Evolutionary conservation across 2,797 vertebrate species (phyloP).

Genomic region (Melanotaenia pygmaea): DNA sequence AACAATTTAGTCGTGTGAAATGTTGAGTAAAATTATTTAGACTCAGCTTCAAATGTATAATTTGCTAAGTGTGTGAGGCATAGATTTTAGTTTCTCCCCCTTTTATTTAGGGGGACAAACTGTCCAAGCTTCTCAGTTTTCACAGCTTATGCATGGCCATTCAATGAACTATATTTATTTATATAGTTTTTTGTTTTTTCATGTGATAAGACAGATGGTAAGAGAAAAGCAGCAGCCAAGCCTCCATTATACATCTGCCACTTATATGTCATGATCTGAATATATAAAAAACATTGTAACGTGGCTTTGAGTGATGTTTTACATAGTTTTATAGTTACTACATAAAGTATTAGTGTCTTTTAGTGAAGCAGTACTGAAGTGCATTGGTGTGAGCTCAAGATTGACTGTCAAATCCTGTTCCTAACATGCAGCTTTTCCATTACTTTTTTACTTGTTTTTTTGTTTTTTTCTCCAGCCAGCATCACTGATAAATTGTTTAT

Average conservation of each 20-base stretch:
- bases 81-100: not conserved
- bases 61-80: not conserved
- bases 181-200: not conserved
- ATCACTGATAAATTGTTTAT: conserved; percentile 76
- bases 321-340: conserved; percentile 52
- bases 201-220: conserved; percentile 20
- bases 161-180: conserved; percentile 11
- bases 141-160: not conserved
- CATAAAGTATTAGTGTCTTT: conserved; percentile 55
- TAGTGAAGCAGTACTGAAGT: conserved; percentile 61
- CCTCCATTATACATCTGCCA: conserved; percentile 44
- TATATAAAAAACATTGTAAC: conserved; percentile 37
- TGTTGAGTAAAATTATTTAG: not conserved
- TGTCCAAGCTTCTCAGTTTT: conserved; percentile 2
- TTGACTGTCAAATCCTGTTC: conserved; percentile 71
- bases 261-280: conserved; percentile 31
- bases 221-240: conserved; percentile 34
- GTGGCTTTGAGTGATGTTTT: conserved; percentile 69
- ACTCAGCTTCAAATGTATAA: not conserved
- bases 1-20: not conserved
- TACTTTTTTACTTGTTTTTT: conserved; percentile 39
- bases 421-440: conserved; percentile 52
- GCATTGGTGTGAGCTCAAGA: conserved; percentile 66
- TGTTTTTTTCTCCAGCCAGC: conserved; percentile 43
- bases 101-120: not conserved